These are phyloP conservation scores for Heliopora coerulea DNA, from an alignment of 92 coral and sea anemone genomes.

Conservation along the genomic window DNA sequence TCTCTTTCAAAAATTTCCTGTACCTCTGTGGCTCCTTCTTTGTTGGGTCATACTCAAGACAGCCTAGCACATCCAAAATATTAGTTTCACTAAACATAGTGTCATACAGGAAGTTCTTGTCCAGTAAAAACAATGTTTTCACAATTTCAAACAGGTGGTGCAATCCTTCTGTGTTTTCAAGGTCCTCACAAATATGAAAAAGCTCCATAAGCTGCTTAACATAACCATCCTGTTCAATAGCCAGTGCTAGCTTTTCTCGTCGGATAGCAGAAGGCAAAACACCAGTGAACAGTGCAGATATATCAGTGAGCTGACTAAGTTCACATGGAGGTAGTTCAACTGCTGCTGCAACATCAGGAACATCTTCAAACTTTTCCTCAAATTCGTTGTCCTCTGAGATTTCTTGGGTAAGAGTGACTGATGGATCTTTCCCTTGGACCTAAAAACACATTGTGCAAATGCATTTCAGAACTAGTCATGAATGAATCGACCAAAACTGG, in stretches of 20 bases:
- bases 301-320: slow-evolving; percentile 90
- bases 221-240: slow-evolving; percentile 94
- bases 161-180: slow-evolving; percentile 93
- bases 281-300: slow-evolving; percentile 86
- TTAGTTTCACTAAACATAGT: slow-evolving; percentile 79
- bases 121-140: slow-evolving; percentile 88
- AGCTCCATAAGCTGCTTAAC: slow-evolving; percentile 84
- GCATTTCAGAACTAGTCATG: no score
- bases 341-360: slow-evolving; percentile 92
- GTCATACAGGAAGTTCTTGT: slow-evolving; percentile 92
- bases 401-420: slow-evolving; percentile 93
- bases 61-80: slow-evolving; percentile 89
- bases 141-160: slow-evolving; percentile 89
- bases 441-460: slow-evolving; percentile 40
- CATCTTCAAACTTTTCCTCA: slow-evolving; percentile 97
- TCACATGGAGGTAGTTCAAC: slow-evolving; percentile 95
- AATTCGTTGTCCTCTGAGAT: slow-evolving; percentile 93
- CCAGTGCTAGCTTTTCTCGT: slow-evolving; percentile 87
- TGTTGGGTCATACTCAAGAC: slow-evolving; percentile 88
- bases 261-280: slow-evolving; percentile 88
- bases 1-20: slow-evolving; percentile 82
- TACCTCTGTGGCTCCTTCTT: slow-evolving; percentile 75
- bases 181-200: slow-evolving; percentile 98
- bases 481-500: no score
- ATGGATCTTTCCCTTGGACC: slow-evolving; percentile 99